phyloP scores from a whole-genome alignment of 2,888 invertebrate genomes.

The Brenthis hecate region DNA sequence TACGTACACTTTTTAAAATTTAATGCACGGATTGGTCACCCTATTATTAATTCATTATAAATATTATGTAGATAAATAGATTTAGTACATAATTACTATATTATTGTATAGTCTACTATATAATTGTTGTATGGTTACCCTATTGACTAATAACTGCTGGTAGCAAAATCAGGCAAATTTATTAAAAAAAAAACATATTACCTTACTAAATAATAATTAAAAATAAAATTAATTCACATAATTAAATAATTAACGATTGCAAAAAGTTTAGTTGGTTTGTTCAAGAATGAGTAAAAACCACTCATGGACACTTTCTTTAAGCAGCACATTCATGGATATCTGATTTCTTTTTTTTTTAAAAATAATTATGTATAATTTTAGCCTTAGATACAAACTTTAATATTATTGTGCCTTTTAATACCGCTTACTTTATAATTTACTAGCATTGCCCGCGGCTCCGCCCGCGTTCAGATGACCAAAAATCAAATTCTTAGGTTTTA shows the following conservation, averaged over 20 bases:
- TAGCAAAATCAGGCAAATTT: slow-evolving; percentile 41
- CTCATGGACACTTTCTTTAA: not conserved
- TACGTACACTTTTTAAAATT: no score
- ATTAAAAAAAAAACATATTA: slow-evolving; percentile 18
- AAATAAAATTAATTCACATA: not conserved
- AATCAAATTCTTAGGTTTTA: no score
- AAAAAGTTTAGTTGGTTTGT: not conserved
- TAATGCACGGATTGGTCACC: no score
- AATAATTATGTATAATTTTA: no score
- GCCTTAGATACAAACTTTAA: not conserved
- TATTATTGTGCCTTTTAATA: not conserved
- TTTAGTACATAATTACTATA: not conserved
- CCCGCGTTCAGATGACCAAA: no score
- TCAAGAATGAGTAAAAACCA: not conserved
- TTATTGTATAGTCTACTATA: not conserved
- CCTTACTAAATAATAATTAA: not conserved
- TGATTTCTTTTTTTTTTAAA: no score
- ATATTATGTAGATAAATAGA: not conserved
- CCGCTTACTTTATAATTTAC: slow-evolving; percentile 5
- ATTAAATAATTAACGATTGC: not conserved
- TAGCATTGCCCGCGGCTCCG: no score
- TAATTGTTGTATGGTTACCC: slow-evolving; percentile 11
- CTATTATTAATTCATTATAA: no score
- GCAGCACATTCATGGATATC: no score
- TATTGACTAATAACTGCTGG: slow-evolving; percentile 36